phyloP scores from a whole-genome alignment of 2,797 vertebrate genomes.

The Coracias cyanogaster region DNA sequence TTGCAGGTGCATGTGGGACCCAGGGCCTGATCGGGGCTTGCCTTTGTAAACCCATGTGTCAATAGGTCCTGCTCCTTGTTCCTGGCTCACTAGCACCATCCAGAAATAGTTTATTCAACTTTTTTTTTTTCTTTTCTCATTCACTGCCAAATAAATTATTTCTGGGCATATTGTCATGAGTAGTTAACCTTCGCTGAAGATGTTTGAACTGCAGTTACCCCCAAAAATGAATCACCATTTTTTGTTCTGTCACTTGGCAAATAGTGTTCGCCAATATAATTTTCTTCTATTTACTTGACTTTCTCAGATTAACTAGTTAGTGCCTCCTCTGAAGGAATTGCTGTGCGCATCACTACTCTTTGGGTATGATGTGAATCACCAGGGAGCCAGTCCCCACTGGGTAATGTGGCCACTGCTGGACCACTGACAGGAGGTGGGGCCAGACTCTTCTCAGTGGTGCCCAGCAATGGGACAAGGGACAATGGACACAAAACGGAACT shows the following conservation, averaged over 20 bases:
- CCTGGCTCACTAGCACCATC: not conserved
- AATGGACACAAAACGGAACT: too few relatives aligned
- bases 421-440: too few relatives aligned
- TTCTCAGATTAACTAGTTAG: conserved; percentile 1
- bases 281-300: not conserved
- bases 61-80: not conserved
- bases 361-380: accelerated
- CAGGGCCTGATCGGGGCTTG: accelerated
- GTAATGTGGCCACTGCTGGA: not conserved
- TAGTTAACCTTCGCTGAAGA: conserved; percentile 34
- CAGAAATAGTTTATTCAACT: conserved; percentile 22
- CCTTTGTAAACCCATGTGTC: accelerated
- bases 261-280: not conserved
- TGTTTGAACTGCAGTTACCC: conserved; percentile 41
- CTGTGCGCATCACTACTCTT: not conserved
- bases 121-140: not conserved
- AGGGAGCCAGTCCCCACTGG: accelerated
- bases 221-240: conserved; percentile 12
- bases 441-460: too few relatives aligned
- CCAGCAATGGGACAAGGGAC: too few relatives aligned
- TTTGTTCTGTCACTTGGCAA: conserved; percentile 23
- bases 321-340: not conserved
- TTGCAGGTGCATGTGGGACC: not conserved
- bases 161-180: conserved; percentile 29
- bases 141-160: conserved; percentile 37